Base-by-base conservation (phyloP, 2,113 vertebrate species). In the Drymodes brunneopygia region DNA sequence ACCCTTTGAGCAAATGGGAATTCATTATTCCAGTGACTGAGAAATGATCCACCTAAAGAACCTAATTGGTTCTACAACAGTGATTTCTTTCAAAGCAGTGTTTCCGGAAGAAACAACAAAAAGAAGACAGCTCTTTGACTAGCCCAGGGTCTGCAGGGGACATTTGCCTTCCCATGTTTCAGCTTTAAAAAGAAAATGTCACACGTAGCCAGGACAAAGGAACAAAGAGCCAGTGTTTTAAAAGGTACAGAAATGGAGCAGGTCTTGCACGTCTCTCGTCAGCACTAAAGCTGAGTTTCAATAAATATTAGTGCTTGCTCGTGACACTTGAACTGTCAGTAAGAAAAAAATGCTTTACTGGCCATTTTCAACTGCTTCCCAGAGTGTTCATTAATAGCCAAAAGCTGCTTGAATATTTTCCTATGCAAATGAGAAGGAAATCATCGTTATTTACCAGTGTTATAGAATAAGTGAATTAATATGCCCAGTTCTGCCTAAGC, bases 31-130 rank as follows among this genome's bases (percentile, higher is more conserved):
- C 75, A 87, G 90, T 67, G 86, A 73, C 83, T 90, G 93, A 95
- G 88, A 96, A 96, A 95, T 95, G 91, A 95, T 87, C 92, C 92
- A 90, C 93, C 94, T 97, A 96, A 94, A 88, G 71, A 80, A 94
- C 86, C 78, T 95, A 94, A 96, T 91, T 97, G 85, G 81, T 93
- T 94, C 88, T 91, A 92, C 74, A 91, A 97, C 93, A 95, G 73
- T 82, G 83, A 65, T 60, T 88, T 57, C 86, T 95, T 97, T 97
- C 88, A 94, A 53, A 92, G 91, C 67, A 22, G 45, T 4, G 0
- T 95, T 96, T 97, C 92, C 62, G 83, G 92, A 73, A 92, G 81
- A 51, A 84, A 53, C 56, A 35, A 80, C 73, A 87, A 91, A 91
- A 75, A 93, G 81, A 88, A 92, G 91, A 88, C 94, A 92, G 90